Conservation (phyloP, 1,140 invertebrate species). For the Maconellicoccus hirsutus region DNA sequence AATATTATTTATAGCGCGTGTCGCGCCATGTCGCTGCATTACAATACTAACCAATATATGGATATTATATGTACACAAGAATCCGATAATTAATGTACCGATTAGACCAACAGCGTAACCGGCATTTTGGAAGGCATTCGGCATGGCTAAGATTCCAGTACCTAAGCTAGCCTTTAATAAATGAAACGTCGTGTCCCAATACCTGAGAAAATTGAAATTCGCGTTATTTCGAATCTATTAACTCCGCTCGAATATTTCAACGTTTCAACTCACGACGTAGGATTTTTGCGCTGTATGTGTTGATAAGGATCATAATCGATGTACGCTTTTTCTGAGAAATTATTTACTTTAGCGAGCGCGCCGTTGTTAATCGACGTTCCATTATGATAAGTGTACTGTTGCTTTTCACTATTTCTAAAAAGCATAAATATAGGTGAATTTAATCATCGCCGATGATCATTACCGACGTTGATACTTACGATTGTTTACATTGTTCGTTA, state of each 20-base stretch:
- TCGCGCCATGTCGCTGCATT: too few species aligned
- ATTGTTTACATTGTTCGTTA: too few species aligned
- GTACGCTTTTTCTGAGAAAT: neutral
- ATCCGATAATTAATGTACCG: conserved; percentile 54
- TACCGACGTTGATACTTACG: too few species aligned
- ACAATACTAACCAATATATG: conserved; percentile 48
- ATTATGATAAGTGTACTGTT: too few species aligned
- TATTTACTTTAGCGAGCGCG: too few species aligned
- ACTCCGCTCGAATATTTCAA: too few species aligned
- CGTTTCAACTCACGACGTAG: conserved; percentile 61
- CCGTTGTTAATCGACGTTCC: too few species aligned
- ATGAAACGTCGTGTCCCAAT: conserved; percentile 66
- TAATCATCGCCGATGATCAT: too few species aligned
- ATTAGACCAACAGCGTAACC: conserved; percentile 56
- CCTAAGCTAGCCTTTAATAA: conserved; percentile 76
- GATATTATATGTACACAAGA: conserved; percentile 68
- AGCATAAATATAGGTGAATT: too few species aligned
- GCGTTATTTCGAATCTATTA: too few species aligned
- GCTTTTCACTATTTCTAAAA: too few species aligned
- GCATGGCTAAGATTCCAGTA: conserved; percentile 82
- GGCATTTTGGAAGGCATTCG: conserved; percentile 65
- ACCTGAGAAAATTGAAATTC: conserved; percentile 51
- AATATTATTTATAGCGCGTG: too few species aligned
- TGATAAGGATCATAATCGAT: conserved; percentile 46
- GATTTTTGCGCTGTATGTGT: conserved; percentile 52